phyloP scores from a whole-genome alignment of 2,888 invertebrate genomes.

The Nasonovia ribisnigri region DNA sequence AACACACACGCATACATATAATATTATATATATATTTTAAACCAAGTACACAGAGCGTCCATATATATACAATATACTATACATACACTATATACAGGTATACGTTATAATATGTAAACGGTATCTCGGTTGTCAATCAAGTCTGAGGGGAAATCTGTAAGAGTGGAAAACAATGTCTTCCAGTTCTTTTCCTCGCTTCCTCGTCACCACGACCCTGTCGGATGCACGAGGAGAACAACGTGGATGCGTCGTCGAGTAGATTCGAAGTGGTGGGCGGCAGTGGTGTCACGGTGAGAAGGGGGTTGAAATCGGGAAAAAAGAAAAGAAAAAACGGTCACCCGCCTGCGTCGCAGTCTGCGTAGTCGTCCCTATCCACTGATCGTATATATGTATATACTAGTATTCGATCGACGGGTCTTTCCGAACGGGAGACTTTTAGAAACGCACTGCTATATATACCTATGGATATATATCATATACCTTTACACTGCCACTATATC shows the following conservation, averaged over 20 bases:
- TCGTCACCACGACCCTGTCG: not conserved
- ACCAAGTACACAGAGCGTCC: not conserved
- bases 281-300: not conserved
- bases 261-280: not conserved
- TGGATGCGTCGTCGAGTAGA: constrained; percentile 1
- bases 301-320: not conserved
- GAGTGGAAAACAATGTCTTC: constrained; percentile 61
- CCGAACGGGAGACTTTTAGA: constrained; percentile 41
- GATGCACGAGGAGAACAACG: not conserved
- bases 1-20: not conserved
- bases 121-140: constrained; percentile 50
- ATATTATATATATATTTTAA: not conserved
- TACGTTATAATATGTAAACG: constrained; percentile 26
- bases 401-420: constrained; percentile 56
- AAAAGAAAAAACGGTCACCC: constrained; percentile 49
- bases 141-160: constrained; percentile 57
- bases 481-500: not conserved
- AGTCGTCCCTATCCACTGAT: not conserved
- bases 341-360: constrained; percentile 2
- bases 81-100: not conserved
- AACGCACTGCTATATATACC: not conserved
- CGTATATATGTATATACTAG: not conserved
- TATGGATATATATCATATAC: not conserved
- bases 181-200: not conserved
- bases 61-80: not conserved